These are phyloP conservation scores for Diogma glabrata DNA, from an alignment of 2,888 invertebrate genomes.

Conservation along the genomic window DNA sequence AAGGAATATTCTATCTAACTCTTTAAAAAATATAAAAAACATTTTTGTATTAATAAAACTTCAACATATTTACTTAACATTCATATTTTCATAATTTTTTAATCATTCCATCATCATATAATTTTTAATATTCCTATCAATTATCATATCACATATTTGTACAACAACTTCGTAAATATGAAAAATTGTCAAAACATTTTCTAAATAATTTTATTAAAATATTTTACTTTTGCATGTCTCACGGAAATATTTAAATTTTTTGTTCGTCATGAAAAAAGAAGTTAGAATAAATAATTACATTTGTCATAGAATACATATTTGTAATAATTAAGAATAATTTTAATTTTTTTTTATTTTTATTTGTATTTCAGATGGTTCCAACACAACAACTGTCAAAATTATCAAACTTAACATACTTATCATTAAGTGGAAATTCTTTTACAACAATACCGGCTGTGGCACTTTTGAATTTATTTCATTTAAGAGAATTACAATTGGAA, in stretches of 20 bases:
- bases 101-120: too few species aligned
- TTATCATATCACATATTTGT: too few species aligned
- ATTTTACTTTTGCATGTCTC: not conserved
- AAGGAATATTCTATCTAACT: too few species aligned
- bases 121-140: too few species aligned
- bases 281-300: conserved; percentile 1
- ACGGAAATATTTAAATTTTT: conserved; percentile 5
- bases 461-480: conserved; percentile 72
- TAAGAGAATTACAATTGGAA: conserved; percentile 61
- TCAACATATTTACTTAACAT: too few species aligned
- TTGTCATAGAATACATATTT: not conserved
- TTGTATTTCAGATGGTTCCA: conserved; percentile 43
- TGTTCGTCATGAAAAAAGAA: too few species aligned
- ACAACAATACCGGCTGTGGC: conserved; percentile 60
- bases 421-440: conserved; percentile 70
- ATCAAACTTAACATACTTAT: conserved; percentile 61
- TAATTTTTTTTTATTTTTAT: not conserved
- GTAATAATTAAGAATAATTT: not conserved
- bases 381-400: conserved; percentile 65
- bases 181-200: too few species aligned
- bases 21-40: too few species aligned
- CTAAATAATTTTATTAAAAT: not conserved
- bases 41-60: too few species aligned
- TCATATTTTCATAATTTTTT: too few species aligned
- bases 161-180: too few species aligned